A percentile compares a stretch with the other conserved stretches of the same genome.
These are phyloP conservation scores for Drosophila elegans DNA, from an alignment of 1,140 invertebrate genomes.

Conservation along the genomic window DNA sequence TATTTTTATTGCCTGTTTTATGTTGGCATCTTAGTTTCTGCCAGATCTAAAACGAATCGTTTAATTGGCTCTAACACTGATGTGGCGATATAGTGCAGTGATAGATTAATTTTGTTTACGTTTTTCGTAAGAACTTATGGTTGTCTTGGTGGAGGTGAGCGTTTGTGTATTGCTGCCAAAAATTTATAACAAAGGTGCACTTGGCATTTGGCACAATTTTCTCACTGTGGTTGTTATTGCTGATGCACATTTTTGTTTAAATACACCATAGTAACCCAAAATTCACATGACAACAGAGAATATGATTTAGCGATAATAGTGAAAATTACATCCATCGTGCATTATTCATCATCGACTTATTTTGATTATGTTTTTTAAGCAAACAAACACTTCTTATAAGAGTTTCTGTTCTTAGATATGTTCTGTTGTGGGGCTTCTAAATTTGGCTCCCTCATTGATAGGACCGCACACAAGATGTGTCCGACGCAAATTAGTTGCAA, in stretches of 20 bases:
- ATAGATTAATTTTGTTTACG: conserved; percentile 80
- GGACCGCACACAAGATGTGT: conserved; percentile 22
- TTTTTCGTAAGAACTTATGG: conserved; percentile 53
- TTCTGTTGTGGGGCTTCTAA: neutral
- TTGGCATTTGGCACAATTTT: conserved; percentile 66
- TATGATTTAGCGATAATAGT: neutral
- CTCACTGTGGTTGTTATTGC: conserved; percentile 10
- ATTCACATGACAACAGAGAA: conserved; percentile 1
- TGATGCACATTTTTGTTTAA: conserved; percentile 6
- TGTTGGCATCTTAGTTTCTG: conserved; percentile 52
- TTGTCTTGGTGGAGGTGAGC: conserved; percentile 19
- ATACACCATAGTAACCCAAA: conserved; percentile 3
- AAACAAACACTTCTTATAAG: neutral
- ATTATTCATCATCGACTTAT: neutral
- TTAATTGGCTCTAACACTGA: conserved; percentile 68
- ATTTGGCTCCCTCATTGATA: conserved; percentile 41
- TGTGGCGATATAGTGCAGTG: conserved; percentile 63
- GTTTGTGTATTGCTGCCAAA: conserved; percentile 1
- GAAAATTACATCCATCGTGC: neutral
- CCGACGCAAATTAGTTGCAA: conserved; percentile 53
- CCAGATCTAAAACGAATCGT: conserved; percentile 75
- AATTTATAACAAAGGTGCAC: conserved; percentile 60
- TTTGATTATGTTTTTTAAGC: conserved; percentile 2
- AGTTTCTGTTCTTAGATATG: neutral
- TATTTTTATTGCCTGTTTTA: neutral